Evolutionary conservation across 37 sponge, comb jelly and placozoan genomes (phyloP).

Genomic region (Diacarnus erythraeanus): DNA sequence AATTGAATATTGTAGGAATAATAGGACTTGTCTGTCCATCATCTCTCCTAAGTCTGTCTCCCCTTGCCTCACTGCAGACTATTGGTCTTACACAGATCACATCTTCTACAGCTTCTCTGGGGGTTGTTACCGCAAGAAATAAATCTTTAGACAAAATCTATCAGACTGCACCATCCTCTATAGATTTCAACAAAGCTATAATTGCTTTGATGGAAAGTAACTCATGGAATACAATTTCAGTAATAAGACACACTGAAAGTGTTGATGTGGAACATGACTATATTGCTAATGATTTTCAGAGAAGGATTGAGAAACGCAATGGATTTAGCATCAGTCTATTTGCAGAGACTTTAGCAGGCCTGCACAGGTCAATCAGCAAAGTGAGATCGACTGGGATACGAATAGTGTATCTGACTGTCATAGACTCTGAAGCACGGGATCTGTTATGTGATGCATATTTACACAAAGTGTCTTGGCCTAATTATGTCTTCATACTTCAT

Average conservation of each 20-base stretch:
- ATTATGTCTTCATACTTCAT: conserved; percentile 29
- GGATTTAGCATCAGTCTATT: not conserved
- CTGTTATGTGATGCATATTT: conserved; percentile 25
- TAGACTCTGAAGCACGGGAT: not conserved
- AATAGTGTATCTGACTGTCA: conserved; percentile 14
- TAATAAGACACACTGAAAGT: not conserved
- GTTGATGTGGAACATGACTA: not conserved
- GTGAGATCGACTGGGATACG: not conserved
- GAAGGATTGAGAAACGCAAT: not conserved
- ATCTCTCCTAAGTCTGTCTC: conserved; percentile 3
- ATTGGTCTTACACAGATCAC: conserved; percentile 18
- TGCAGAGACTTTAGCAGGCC: not conserved
- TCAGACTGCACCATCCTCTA: conserved; percentile 18
- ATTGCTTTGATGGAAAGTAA: conserved; percentile 15
- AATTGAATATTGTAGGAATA: conserved; percentile 10
- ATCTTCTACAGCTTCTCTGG: not conserved
- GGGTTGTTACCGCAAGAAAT: not conserved
- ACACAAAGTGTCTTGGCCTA: conserved; percentile 8
- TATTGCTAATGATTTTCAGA: not conserved
- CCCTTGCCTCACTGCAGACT: conserved; percentile 9
- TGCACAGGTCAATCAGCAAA: not conserved
- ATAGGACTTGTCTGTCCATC: conserved; percentile 32
- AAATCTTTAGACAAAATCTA: not conserved
- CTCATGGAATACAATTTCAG: not conserved
- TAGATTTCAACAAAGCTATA: conserved; percentile 3